Evolutionary conservation across 1,140 invertebrate genomes (phyloP).

Genomic region (Drosophila nikananu): DNA sequence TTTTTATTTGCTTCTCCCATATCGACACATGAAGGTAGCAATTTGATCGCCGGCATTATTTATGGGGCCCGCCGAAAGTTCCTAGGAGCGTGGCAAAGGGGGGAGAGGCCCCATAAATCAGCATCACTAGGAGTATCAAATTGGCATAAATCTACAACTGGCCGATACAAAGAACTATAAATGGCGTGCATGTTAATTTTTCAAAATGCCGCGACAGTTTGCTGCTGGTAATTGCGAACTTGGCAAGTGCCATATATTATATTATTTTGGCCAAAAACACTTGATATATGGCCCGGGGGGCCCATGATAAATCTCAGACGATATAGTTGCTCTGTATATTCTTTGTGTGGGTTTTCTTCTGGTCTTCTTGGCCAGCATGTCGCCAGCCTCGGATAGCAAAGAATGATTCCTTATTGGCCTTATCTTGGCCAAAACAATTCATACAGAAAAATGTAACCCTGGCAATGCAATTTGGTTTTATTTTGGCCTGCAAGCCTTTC

Average conservation of each 20-base stretch:
- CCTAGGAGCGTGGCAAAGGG: slow-evolving; percentile 36
- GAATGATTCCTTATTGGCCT: slow-evolving; percentile 27
- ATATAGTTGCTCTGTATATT: slow-evolving; percentile 65
- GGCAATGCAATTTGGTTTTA: slow-evolving; percentile 60
- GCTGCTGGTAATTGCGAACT: slow-evolving; percentile 73
- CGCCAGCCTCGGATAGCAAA: slow-evolving; percentile 43
- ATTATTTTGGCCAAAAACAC: slow-evolving; percentile 69
- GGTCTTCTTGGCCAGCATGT: slow-evolving; percentile 27
- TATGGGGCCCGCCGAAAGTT: slow-evolving; percentile 40
- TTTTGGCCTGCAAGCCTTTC: slow-evolving; percentile 46
- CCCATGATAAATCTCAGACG: slow-evolving; percentile 71
- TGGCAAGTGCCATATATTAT: slow-evolving; percentile 78
- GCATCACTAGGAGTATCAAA: slow-evolving; percentile 65
- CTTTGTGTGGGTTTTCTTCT: slow-evolving; percentile 22
- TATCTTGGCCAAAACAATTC: slow-evolving; percentile 65
- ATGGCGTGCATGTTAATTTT: slow-evolving; percentile 70
- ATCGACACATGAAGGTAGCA: slow-evolving; percentile 77
- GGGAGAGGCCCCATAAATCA: slow-evolving; percentile 62
- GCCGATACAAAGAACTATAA: slow-evolving; percentile 39
- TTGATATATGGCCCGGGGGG: slow-evolving; percentile 65
- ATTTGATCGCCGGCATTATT: slow-evolving; percentile 77
- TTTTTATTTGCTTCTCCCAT: background rate
- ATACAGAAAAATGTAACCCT: slow-evolving; percentile 47
- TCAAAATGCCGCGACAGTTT: slow-evolving; percentile 79
- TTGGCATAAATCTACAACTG: slow-evolving; percentile 72